Percentiles rank a stretch among this genome's conserved stretches.
Conservation (phyloP, 2,888 invertebrate genomes). For the Tubulanus polymorphus region DNA sequence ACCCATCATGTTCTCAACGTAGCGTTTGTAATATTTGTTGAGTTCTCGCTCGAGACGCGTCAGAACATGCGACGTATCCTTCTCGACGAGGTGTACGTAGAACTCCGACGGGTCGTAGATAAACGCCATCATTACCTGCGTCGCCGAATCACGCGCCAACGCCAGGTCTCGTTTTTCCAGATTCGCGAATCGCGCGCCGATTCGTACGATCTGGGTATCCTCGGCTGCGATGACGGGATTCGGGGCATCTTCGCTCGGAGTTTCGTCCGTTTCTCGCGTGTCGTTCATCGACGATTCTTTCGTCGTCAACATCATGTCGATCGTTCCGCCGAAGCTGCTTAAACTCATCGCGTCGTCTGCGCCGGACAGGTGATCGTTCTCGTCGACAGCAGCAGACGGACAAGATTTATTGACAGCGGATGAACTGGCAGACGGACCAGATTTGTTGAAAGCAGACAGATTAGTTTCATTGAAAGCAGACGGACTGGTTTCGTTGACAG, state of each 20-base stretch:
- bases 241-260: not conserved
- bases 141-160: not conserved
- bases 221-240: not conserved
- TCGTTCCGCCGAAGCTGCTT: too few species aligned
- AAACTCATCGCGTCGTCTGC: too few species aligned
- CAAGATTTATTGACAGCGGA: too few species aligned
- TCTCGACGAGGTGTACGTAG: constrained; percentile 33
- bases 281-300: too few species aligned
- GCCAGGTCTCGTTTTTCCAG: not conserved
- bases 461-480: too few species aligned
- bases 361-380: too few species aligned
- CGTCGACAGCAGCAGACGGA: too few species aligned
- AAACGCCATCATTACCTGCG: constrained; percentile 30
- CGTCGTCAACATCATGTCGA: too few species aligned
- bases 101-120: constrained; percentile 37
- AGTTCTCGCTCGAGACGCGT: constrained; percentile 27
- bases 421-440: too few species aligned
- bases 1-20: constrained; percentile 18
- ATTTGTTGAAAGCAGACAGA: too few species aligned
- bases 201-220: too few species aligned
- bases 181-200: not conserved
- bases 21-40: constrained; percentile 21
- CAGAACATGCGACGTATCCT: constrained; percentile 24
- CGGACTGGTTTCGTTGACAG: too few species aligned
- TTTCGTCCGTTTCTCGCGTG: not conserved